Evolutionary conservation across 2,797 vertebrate genomes (phyloP).

Genomic region (Semotilus atromaculatus): DNA sequence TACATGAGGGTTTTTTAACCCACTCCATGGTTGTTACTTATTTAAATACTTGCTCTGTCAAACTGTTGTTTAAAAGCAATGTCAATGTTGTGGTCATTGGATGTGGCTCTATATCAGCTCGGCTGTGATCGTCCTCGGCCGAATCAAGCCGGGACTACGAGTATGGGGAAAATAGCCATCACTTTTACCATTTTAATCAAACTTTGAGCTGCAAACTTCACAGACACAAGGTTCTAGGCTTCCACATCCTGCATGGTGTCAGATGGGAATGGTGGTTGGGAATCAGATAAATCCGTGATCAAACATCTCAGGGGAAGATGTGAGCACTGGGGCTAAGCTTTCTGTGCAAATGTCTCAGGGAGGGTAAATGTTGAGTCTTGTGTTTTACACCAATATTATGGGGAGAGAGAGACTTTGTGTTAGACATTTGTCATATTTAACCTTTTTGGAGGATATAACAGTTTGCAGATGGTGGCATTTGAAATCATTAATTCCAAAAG

Average conservation of each 20-base stretch:
- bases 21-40: no score
- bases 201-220: neutral
- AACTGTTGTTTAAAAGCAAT: no score
- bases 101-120: no score
- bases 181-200: no score
- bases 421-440: slow-evolving; percentile 32
- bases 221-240: no score
- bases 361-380: slow-evolving; percentile 15
- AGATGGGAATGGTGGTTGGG: neutral
- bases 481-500: slow-evolving; percentile 18
- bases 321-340: neutral
- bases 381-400: slow-evolving; percentile 28
- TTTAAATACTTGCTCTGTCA: no score
- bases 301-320: neutral
- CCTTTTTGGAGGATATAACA: slow-evolving; percentile 25
- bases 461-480: slow-evolving; percentile 46
- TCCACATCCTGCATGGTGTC: no score
- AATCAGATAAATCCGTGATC: neutral
- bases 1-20: no score
- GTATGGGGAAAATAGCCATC: no score
- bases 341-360: slow-evolving; percentile 11
- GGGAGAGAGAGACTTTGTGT: neutral
- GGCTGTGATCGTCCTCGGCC: no score
- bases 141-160: no score
- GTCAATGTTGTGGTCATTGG: no score